Evolutionary conservation across 1,140 invertebrate species (phyloP).

Genomic region (Kradibia gibbosae): DNA sequence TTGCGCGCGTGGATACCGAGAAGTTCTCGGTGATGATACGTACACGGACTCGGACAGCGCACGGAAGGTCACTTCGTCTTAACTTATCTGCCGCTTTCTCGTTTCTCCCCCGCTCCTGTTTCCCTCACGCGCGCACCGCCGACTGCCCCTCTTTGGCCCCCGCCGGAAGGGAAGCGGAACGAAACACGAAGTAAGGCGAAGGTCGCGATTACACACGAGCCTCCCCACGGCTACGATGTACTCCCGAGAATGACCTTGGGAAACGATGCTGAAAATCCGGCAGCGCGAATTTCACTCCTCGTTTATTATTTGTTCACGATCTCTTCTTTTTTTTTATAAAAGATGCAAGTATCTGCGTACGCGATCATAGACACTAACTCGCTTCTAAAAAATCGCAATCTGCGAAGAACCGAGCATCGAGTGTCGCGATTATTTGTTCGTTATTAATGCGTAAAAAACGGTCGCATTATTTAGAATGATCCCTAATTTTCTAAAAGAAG

Average conservation of each 20-base stretch:
- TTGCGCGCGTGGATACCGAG: conserved; percentile 53
- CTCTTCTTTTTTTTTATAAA: background rate
- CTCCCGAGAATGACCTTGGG: background rate
- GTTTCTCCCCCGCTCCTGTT: conserved; percentile 7
- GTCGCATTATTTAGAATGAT: too few relatives aligned
- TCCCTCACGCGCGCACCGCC: background rate
- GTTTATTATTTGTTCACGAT: background rate
- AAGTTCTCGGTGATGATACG: conserved; percentile 34
- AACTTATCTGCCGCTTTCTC: conserved; percentile 44
- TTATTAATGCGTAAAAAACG: too few relatives aligned
- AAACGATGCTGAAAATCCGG: background rate
- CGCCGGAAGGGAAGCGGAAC: conserved; percentile 22
- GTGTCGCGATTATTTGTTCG: too few relatives aligned
- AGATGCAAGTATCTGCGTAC: too few relatives aligned
- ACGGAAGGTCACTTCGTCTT: conserved; percentile 42
- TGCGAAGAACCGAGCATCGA: background rate
- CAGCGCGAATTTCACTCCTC: background rate
- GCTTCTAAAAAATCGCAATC: background rate
- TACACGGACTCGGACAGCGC: background rate
- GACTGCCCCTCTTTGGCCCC: background rate
- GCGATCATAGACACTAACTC: background rate
- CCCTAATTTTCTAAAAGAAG: too few relatives aligned
- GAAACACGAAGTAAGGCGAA: conserved; percentile 38
- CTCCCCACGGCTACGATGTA: background rate
- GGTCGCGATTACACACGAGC: conserved; percentile 34